Evolutionary conservation across 2,888 invertebrate species (phyloP).

Genomic region (Leptopilina drosophilae): DNA sequence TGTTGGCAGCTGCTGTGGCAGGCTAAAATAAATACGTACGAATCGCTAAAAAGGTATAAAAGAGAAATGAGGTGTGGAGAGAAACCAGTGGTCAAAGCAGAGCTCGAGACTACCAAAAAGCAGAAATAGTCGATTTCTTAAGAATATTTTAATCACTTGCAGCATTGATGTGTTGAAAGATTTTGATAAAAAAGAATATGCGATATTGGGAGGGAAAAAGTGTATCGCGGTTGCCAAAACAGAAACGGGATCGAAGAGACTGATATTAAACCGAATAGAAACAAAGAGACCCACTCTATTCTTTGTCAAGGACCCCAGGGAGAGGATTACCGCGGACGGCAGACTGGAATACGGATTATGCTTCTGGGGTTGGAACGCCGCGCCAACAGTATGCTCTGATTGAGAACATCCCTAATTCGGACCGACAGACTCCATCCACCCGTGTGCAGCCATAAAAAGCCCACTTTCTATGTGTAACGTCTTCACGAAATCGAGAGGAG

Average conservation of each 20-base stretch:
- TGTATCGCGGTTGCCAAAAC: constrained; percentile 52
- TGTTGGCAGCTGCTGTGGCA: constrained; percentile 67
- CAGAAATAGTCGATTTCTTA: too few species aligned
- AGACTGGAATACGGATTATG: constrained; percentile 71
- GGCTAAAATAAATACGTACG: constrained; percentile 44
- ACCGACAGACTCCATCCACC: constrained; percentile 79
- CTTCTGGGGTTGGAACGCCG: constrained; percentile 70
- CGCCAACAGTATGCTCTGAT: constrained; percentile 75
- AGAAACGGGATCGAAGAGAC: constrained; percentile 56
- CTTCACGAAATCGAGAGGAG: constrained; percentile 58
- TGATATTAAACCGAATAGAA: constrained; percentile 69
- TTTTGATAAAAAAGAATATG: too few species aligned
- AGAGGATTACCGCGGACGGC: constrained; percentile 72
- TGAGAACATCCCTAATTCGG: constrained; percentile 80
- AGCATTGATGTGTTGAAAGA: too few species aligned
- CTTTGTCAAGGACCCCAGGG: constrained; percentile 64
- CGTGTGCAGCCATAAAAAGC: constrained; percentile 72
- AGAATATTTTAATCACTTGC: too few species aligned
- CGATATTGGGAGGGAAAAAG: too few species aligned
- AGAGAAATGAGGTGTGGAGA: constrained; percentile 37
- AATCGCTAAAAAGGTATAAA: constrained; percentile 43
- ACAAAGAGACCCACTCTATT: constrained; percentile 63
- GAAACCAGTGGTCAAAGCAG: constrained; percentile 13
- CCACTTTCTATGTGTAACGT: constrained; percentile 70
- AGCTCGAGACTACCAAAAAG: neutral